These are phyloP conservation scores for Hyles vespertilio DNA, from an alignment of 1,140 invertebrate genomes.

Conservation along the genomic window DNA sequence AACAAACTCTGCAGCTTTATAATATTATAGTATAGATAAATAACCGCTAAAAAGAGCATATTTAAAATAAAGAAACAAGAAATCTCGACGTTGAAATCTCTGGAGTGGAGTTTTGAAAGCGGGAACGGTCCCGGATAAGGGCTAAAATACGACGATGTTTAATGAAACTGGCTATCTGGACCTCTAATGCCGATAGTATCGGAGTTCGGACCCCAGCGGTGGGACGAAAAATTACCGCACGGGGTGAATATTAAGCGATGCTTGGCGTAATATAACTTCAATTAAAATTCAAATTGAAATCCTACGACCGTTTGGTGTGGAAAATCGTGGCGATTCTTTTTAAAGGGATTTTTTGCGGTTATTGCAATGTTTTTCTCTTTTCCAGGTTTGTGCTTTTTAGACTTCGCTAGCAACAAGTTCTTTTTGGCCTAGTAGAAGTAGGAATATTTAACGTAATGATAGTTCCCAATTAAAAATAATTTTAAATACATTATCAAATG, in stretches of 20 bases:
- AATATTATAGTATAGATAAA: too few species aligned
- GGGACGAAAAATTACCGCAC: slow-evolving; percentile 69
- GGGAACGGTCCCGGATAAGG: slow-evolving; percentile 26
- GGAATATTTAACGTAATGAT: too few species aligned
- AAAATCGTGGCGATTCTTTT: background rate
- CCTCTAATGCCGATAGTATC: slow-evolving; percentile 50
- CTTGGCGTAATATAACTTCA: slow-evolving; percentile 73
- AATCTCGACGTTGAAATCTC: background rate
- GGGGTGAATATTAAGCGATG: slow-evolving; percentile 73
- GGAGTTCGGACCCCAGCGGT: slow-evolving; percentile 48
- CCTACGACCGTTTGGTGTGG: slow-evolving; percentile 48
- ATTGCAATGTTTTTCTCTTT: background rate
- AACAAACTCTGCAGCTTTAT: too few species aligned
- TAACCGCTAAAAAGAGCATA: too few species aligned
- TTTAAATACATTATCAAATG: too few species aligned
- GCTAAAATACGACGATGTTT: slow-evolving; percentile 51
- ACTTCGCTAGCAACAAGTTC: too few species aligned
- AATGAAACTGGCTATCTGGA: slow-evolving; percentile 53
- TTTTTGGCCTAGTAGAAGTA: too few species aligned
- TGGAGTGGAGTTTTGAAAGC: slow-evolving; percentile 1
- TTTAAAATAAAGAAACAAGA: too few species aligned
- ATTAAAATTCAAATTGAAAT: slow-evolving; percentile 78
- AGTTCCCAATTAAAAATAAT: too few species aligned
- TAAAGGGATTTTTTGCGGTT: background rate
- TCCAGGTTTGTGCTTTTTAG: too few species aligned